phyloP scores from a whole-genome alignment of 2,888 invertebrate species.

The Tetrapedia diversipes region DNA sequence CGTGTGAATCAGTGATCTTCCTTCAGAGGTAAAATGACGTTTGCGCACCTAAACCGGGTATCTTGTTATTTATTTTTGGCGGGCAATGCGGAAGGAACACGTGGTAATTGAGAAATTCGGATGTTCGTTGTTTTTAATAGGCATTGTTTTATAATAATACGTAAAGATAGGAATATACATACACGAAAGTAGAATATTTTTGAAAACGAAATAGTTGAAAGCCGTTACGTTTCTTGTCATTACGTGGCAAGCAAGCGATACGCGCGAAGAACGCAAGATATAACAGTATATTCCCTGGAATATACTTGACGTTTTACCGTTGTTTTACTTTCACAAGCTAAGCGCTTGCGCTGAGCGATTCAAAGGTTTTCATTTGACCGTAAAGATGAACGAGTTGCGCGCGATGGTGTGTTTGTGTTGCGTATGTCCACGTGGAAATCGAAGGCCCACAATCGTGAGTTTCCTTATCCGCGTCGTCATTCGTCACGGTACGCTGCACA shows the following conservation, averaged over 20 bases:
- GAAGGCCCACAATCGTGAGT: constrained; percentile 49
- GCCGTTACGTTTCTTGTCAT: constrained; percentile 21
- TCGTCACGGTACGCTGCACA: constrained; percentile 55
- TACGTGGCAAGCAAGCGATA: constrained; percentile 23
- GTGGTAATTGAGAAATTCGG: constrained; percentile 35
- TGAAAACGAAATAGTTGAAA: not conserved
- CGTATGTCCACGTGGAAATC: constrained; percentile 66
- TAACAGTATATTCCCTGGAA: constrained; percentile 8
- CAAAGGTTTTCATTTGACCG: not conserved
- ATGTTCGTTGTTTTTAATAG: not conserved
- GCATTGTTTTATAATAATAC: not conserved
- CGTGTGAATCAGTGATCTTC: constrained; percentile 27
- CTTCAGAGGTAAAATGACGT: constrained; percentile 39
- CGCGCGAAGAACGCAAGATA: constrained; percentile 21
- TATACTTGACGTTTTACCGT: not conserved
- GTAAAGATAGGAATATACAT: no score
- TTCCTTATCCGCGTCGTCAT: constrained; percentile 63
- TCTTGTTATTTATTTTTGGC: constrained; percentile 19
- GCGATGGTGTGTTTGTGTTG: constrained; percentile 17
- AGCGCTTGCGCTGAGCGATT: not conserved
- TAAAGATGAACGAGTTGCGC: not conserved
- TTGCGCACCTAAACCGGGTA: not conserved
- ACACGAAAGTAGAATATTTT: not conserved
- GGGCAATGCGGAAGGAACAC: constrained; percentile 42
- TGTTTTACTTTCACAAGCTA: constrained; percentile 7